Conservation (phyloP, 2,888 invertebrate genomes). For the Phasia obesa region DNA sequence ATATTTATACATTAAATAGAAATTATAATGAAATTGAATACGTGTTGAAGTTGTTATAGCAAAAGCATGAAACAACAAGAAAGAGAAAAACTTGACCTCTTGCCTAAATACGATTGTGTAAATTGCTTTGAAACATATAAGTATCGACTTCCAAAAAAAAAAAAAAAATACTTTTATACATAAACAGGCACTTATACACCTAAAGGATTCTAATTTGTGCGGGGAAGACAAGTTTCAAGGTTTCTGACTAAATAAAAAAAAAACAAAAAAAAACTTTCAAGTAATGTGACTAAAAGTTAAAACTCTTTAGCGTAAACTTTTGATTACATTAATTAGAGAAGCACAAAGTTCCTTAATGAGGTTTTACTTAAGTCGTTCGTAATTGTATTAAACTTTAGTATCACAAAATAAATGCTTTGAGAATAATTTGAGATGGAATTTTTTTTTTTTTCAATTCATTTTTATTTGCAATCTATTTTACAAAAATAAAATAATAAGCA, state of each 20-base stretch:
- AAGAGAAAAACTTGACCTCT: too few relatives aligned
- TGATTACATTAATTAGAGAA: background rate
- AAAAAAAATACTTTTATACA: too few relatives aligned
- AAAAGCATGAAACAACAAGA: background rate
- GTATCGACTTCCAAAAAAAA: too few relatives aligned
- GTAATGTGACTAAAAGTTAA: background rate
- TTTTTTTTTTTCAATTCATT: too few relatives aligned
- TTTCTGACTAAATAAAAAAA: background rate
- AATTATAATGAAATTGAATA: conserved; percentile 48
- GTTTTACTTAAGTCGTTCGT: background rate
- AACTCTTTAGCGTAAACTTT: background rate
- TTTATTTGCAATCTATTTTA: too few relatives aligned
- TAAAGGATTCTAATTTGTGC: background rate
- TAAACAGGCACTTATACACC: too few relatives aligned
- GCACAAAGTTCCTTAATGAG: background rate
- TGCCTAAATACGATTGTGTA: too few relatives aligned
- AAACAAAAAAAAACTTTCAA: background rate
- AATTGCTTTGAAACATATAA: too few relatives aligned
- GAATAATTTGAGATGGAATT: background rate
- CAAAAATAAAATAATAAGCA: too few relatives aligned
- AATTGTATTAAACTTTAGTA: background rate
- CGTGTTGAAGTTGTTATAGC: conserved; percentile 37
- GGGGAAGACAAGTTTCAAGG: background rate
- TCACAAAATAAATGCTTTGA: too few relatives aligned
- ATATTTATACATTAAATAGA: conserved; percentile 47